Evolutionary conservation across 2,113 vertebrate species (phyloP), one percentile per base, ranked within the genome.

Genomic region (Bufo bufo): DNA sequence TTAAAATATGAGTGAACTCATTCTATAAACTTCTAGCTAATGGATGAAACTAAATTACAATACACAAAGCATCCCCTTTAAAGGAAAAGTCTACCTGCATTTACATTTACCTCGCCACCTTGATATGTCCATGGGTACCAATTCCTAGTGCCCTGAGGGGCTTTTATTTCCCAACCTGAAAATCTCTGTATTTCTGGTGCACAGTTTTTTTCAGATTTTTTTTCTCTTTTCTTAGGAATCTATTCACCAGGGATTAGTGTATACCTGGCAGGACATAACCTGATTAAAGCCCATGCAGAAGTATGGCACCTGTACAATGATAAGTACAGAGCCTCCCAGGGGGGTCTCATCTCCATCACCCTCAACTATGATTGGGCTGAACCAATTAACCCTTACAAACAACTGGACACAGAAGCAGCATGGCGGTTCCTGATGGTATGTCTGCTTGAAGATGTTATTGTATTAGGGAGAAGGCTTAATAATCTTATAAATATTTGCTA

Each of bases 241-340:
- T 95, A 92, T 9, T 72, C 85, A 0, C 97, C 97, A 0, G 97
- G 96, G 4, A 95, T 92, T 2, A 94, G 96, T 1, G 97, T 97
- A 2, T 99, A 99, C 17, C 82, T 94, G 61, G 98, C 93, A 54
- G 98, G 93, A 50, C 98, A 99, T 93, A 96, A 98, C 91, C 92
- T 99, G 14, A 91, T 99, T 47, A 98, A 96, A 93, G 97, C 98
- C 17, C 98, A 99, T 0, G 97, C 98, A 0, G 98, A 99, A 90
- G 96, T 92, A 82, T 99, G 98, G 98, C 98, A 99, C 89, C 92
- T 99, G 72, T 99, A 99, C 92, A 96, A 99, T 0, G 95, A 97
- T 1, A 94, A 90, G 33, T 99, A 97, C 90, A 90, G 97, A 0
- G 84, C 94, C 72, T 91, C 19, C 11, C 98, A 99, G 87, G 93